Evolutionary conservation across 2,113 vertebrate species (phyloP).

Genomic region (Protomyctophum bolini): DNA sequence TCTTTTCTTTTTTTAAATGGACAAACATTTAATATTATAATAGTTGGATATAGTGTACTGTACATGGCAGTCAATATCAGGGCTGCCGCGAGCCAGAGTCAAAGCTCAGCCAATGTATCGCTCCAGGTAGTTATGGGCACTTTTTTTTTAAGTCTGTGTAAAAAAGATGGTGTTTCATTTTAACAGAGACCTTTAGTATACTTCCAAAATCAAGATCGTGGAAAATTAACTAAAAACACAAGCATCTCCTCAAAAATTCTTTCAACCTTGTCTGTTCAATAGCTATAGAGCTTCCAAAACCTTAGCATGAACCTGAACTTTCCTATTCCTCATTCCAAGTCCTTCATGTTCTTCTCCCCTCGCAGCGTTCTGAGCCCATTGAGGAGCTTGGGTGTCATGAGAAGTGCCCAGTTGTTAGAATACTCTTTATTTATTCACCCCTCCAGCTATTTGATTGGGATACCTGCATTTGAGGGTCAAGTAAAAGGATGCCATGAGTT

Average conservation of each 20-base stretch:
- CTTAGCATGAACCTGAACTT: slow-evolving; percentile 50
- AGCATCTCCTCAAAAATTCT: slow-evolving; percentile 26
- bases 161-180: slow-evolving; percentile 12
- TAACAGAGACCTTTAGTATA: slow-evolving; percentile 26
- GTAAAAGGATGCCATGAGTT: slow-evolving; percentile 31
- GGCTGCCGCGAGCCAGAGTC: slow-evolving; percentile 1
- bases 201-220: slow-evolving; percentile 41
- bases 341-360: slow-evolving; percentile 45
- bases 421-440: slow-evolving; percentile 60
- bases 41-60: slow-evolving; percentile 10
- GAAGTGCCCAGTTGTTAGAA: slow-evolving; percentile 52
- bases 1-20: slow-evolving; percentile 25
- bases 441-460: slow-evolving; percentile 40
- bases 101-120: slow-evolving; percentile 4
- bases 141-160: not conserved
- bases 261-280: slow-evolving; percentile 56
- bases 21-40: slow-evolving; percentile 29
- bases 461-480: slow-evolving; percentile 32
- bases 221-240: slow-evolving; percentile 50
- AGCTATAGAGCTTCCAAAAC: slow-evolving; percentile 12
- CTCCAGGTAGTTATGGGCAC: slow-evolving; percentile 2
- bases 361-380: slow-evolving; percentile 33
- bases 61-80: slow-evolving; percentile 21
- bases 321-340: slow-evolving; percentile 56
- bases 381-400: slow-evolving; percentile 47